Conservation (phyloP, 1,140 invertebrate species). For the Phymastichus coffea region DNA sequence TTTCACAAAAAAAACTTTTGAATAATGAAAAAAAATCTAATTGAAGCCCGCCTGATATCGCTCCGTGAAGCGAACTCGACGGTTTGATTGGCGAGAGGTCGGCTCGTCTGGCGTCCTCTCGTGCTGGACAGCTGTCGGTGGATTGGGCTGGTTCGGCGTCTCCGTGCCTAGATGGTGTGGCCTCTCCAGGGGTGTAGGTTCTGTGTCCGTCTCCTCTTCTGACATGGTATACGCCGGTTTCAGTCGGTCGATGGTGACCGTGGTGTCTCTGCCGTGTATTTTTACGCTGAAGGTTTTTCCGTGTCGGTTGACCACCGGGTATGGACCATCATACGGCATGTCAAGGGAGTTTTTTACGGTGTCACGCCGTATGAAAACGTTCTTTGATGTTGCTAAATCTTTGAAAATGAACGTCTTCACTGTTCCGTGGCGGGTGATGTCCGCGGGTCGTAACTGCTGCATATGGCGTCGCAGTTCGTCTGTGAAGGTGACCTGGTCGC, state of each 20-base stretch:
- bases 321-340: too few relatives aligned
- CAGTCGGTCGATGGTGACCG: constrained; percentile 42
- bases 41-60: too few relatives aligned
- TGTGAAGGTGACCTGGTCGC: too few relatives aligned
- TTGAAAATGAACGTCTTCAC: constrained; percentile 27
- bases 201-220: neutral
- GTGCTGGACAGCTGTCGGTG: too few relatives aligned
- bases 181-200: neutral
- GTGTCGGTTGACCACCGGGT: constrained; percentile 36
- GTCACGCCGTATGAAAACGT: constrained; percentile 34
- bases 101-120: neutral
- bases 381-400: constrained; percentile 20
- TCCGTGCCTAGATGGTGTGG: neutral
- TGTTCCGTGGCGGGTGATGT: neutral
- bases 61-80: too few relatives aligned
- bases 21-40: too few relatives aligned
- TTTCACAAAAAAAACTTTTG: too few relatives aligned
- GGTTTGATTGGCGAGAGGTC: too few relatives aligned
- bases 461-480: neutral
- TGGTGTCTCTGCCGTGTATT: constrained; percentile 32
- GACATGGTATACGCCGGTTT: constrained; percentile 39
- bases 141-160: neutral
- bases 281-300: constrained; percentile 37
- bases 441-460: neutral
- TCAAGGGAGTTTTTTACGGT: constrained; percentile 9